Base-by-base conservation (phyloP, 1,140 invertebrate species). In the Drosophila funebris region DNA sequence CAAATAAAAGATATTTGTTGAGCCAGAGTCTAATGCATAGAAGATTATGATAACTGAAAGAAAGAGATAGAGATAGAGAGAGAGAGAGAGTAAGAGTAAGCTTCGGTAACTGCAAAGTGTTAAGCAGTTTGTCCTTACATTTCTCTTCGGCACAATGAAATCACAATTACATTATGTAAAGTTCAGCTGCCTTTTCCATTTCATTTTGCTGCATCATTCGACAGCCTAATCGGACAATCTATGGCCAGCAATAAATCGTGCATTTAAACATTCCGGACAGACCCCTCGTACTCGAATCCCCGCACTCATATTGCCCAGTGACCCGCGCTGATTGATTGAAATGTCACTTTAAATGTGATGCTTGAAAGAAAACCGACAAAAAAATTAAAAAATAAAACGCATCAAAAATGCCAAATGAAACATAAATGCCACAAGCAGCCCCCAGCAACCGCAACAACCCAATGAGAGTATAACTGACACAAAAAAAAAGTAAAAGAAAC, bases 331-430 rank as follows among this genome's bases (percentile, higher is more conserved):
- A 90, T 90, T 90, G 87, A 90, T 90, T 90, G 87, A 90, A 90
- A 90, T 90, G 87, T 90, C 87, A 90, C 81, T 74, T 73, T 90
- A 78, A 88, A 82, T 71, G 78, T 66, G 75, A 67, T 57, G 67
- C 56, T 74, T 39, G 27, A 61, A 54, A 76, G 70, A 44, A 75
- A 57, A 50, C 24, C 52, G 18, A 31, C 20, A 48, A 60, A 66
- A 58, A 71, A 69, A 81, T 72, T 56, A 56, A 61, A 72, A 79
- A 72, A 61, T 18, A 85, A 80, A 87, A 81, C 72, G 78, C 62
- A 87, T 87, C 78, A 82, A 77, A 87, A 87, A 87, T 87, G 68
- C 78, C 83, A 87, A 87, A 87, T 87, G 83, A 88, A 83, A 88
- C 83, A 82, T 82, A 87, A 87, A 87, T 87, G 78, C 80, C 78